Conservation (phyloP, 1,140 invertebrate genomes). For the Calephelis virginiensis region DNA sequence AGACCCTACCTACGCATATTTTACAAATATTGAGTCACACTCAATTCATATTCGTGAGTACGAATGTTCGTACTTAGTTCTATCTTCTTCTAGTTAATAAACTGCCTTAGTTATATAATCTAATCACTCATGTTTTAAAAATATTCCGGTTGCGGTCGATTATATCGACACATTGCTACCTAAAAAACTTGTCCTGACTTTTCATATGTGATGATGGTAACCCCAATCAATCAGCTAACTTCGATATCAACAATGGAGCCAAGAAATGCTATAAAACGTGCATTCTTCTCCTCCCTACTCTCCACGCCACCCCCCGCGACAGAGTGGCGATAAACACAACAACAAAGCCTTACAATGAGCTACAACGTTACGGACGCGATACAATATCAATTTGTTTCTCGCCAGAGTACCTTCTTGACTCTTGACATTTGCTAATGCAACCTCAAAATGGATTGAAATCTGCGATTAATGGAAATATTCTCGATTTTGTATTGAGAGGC, state of each 20-base stretch:
- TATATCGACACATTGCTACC: too few relatives aligned
- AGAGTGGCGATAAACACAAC: neutral
- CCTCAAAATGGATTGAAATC: constrained; percentile 14
- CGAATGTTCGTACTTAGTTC: too few relatives aligned
- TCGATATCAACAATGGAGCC: constrained; percentile 2
- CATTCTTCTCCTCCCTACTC: neutral
- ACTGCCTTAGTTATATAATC: too few relatives aligned
- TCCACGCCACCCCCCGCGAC: neutral
- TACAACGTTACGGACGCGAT: neutral
- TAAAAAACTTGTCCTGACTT: neutral
- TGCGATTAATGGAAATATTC: constrained; percentile 4
- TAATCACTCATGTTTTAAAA: too few relatives aligned
- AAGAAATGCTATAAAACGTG: constrained; percentile 17
- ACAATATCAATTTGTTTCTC: constrained; percentile 12
- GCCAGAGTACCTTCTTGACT: constrained; percentile 10
- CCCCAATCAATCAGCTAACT: neutral
- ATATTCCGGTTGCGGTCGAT: too few relatives aligned
- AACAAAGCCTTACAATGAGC: neutral
- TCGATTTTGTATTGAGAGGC: neutral
- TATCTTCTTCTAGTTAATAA: too few relatives aligned
- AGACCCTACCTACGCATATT: too few relatives aligned
- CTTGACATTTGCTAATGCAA: constrained; percentile 14
- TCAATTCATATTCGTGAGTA: too few relatives aligned
- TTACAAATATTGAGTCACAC: too few relatives aligned
- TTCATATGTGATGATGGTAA: neutral